Evolutionary conservation across 92 coral and sea anemone species (phyloP).

Genomic region (Heliopora coerulea): DNA sequence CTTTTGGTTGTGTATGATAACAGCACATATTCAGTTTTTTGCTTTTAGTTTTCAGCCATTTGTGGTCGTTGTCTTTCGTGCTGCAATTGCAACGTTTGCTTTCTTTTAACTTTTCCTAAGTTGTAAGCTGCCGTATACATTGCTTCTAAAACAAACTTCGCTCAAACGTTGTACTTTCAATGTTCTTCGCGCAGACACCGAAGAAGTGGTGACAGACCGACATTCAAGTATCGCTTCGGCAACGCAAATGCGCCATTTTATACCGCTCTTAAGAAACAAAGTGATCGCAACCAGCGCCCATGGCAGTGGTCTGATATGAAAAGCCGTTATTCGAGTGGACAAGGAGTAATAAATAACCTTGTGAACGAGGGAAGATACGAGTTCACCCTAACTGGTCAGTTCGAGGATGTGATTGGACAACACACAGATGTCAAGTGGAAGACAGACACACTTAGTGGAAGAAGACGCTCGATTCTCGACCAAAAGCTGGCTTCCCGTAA

Average conservation of each 20-base stretch:
- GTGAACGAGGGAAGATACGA: constrained; percentile 56
- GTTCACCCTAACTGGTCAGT: constrained; percentile 66
- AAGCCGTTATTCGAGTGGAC: constrained; percentile 17
- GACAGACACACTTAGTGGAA: no score
- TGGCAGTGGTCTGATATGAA: constrained; percentile 67
- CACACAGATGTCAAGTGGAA: background rate
- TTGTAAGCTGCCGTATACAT: no score
- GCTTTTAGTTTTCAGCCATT: no score
- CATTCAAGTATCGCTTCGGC: constrained; percentile 50
- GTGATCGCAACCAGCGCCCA: constrained; percentile 49
- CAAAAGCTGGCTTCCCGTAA: no score
- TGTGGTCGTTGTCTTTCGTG: no score
- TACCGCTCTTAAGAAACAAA: constrained; percentile 52
- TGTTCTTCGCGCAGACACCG: constrained; percentile 13
- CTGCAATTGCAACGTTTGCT: no score
- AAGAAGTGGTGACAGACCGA: constrained; percentile 54
- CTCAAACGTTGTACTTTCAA: no score
- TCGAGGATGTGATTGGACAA: constrained; percentile 58
- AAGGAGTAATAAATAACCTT: constrained; percentile 41
- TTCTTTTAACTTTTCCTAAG: no score
- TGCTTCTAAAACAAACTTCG: no score
- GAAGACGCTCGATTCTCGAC: no score
- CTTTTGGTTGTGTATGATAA: no score
- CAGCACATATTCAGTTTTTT: no score
- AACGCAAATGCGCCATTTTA: constrained; percentile 50